Evolutionary conservation across 35 echinoderm and acorn worm species (phyloP).

Genomic region (Heliocidaris erythrogramma): DNA sequence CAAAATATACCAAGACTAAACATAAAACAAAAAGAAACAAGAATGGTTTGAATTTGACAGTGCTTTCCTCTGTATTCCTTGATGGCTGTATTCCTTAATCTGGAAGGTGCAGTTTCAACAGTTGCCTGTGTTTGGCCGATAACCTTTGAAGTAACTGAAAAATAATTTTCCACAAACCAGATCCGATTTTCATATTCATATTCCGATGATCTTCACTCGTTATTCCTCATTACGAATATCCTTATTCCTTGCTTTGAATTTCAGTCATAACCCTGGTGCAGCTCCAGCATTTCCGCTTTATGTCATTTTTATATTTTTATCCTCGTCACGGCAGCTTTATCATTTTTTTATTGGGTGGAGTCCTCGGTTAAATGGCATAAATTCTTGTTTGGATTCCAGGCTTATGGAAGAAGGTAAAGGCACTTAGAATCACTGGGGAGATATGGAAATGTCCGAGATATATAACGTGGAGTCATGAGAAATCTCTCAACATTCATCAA

Average conservation of each 20-base stretch:
- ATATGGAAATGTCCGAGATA: constrained; percentile 11
- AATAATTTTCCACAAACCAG: background rate
- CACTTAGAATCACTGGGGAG: background rate
- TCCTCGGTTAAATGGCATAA: background rate
- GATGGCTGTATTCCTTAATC: too few species aligned
- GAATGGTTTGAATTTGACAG: too few species aligned
- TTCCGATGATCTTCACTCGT: background rate
- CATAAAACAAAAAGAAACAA: too few species aligned
- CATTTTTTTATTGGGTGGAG: background rate
- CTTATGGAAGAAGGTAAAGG: constrained; percentile 1
- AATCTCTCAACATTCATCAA: background rate
- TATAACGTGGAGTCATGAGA: background rate
- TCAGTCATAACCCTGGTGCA: background rate
- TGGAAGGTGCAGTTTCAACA: too few species aligned
- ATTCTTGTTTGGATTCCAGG: background rate
- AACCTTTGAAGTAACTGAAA: background rate
- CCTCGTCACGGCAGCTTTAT: background rate
- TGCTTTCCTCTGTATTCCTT: too few species aligned
- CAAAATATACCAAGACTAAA: too few species aligned
- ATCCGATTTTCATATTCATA: background rate
- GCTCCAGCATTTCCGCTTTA: background rate
- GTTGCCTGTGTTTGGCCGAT: too few species aligned
- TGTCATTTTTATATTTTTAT: background rate
- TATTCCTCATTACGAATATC: background rate
- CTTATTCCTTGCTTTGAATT: background rate